Percentiles rank a stretch among this genome's conserved stretches.
phyloP scores from a whole-genome alignment of 2,888 invertebrate genomes.

The Mayetiola destructor region DNA sequence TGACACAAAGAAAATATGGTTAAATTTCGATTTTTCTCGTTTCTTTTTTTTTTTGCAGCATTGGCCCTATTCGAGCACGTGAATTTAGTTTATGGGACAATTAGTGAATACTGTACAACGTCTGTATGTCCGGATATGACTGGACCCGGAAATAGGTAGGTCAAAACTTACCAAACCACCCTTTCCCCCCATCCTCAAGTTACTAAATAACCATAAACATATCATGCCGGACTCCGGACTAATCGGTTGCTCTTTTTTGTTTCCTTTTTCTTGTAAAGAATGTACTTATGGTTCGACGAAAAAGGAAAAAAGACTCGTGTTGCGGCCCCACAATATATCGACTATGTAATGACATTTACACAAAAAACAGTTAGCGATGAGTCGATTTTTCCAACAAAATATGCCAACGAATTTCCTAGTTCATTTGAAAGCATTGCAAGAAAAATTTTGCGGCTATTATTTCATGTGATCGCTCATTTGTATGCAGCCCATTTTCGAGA shows the following conservation, averaged over 20 bases:
- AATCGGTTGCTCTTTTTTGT: background rate
- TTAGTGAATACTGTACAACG: conserved; percentile 97
- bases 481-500: conserved; percentile 96
- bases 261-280: conserved; percentile 42
- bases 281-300: conserved; percentile 96
- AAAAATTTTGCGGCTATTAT: conserved; percentile 89
- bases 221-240: background rate
- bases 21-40: background rate
- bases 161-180: background rate
- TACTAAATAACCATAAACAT: background rate
- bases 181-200: background rate
- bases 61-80: conserved; percentile 98
- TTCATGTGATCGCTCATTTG: conserved; percentile 96
- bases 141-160: conserved; percentile 83
- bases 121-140: conserved; percentile 93
- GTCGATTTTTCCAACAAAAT: conserved; percentile 94
- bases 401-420: conserved; percentile 87
- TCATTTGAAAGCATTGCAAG: conserved; percentile 89
- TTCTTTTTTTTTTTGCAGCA: conserved; percentile 42
- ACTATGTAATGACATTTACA: conserved; percentile 96
- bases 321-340: conserved; percentile 95
- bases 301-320: conserved; percentile 96
- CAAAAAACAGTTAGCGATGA: conserved; percentile 96
- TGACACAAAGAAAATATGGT: background rate
- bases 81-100: conserved; percentile 94